Base-by-base conservation (phyloP, 2,888 invertebrate species). In the Rapana venosa region DNA sequence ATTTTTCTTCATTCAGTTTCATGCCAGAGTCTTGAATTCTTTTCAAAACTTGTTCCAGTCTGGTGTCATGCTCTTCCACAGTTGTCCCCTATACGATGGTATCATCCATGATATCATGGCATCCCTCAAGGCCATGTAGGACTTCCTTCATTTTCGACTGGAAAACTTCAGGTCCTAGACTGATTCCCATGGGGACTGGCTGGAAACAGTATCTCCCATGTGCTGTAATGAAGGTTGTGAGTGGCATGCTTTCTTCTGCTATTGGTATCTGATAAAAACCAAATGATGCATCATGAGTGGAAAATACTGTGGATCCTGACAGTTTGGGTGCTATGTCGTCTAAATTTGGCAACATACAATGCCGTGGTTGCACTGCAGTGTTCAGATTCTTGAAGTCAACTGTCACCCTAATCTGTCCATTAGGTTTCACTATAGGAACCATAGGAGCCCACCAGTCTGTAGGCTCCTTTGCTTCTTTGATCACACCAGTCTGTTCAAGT, bases 31-130 rank as follows among this genome's bases (percentile, higher is more conserved):
- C 32, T 36, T 87, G 22, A 32, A 87, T 70, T 74, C 36, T 87
- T 13, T 87, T 17, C 0, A 87, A 17, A 20, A 87, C 87, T 22
- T 1, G 1, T 4, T 36, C 26, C 22, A 87, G 47, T 6, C 74
- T 1, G 0, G 13, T 4, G 17, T 47, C 88, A 58, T 88, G 56
- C 61, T 79, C 61, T 30, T 77, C 58, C 30, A 20, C 32, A 1
- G 91, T 81, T n/a, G 88, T 89, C 35, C 89, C 87, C 17, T 92
- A 36, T n/a, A 92, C 92, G 32, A 93, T 83, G 5, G 91, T 91
- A 81, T 93, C 93, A 5, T 92, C 90, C 36, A 93, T 90, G 26
- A 92, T 89, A 30, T 30, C 58, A 17, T 88, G 61, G 58, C 79
- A 88, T 36, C 79, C 79, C 2, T 56, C 79, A 26, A 88, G 56